A percentile compares a stretch with the other conserved stretches of the same genome.
Evolutionary conservation across 2,888 invertebrate genomes (phyloP).

Genomic region (Vannuccia rotundouncinata): DNA sequence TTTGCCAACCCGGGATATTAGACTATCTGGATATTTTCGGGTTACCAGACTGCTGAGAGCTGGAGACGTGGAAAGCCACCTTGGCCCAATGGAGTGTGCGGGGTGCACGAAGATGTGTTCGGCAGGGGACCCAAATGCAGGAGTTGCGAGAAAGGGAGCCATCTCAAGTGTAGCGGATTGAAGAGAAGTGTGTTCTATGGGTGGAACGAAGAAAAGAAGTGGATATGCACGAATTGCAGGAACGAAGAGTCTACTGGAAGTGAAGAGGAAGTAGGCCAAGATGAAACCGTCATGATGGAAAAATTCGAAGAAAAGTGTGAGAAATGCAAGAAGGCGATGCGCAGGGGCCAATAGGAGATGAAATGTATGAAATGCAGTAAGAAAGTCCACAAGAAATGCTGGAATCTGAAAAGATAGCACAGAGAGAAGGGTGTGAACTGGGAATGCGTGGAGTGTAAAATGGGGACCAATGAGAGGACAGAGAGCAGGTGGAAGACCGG

Average conservation of each 20-base stretch:
- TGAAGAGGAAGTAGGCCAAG: background rate
- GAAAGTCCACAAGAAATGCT: background rate
- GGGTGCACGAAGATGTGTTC: background rate
- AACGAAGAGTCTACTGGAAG: background rate
- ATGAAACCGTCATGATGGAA: background rate
- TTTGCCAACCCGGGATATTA: background rate
- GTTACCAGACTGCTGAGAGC: too few relatives aligned
- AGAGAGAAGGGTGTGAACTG: background rate
- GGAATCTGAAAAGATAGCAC: background rate
- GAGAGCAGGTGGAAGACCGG: background rate
- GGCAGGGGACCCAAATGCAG: background rate
- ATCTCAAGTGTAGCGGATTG: background rate
- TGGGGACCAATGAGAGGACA: too few relatives aligned
- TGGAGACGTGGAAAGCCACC: too few relatives aligned
- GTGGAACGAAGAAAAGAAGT: background rate
- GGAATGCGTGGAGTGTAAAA: too few relatives aligned
- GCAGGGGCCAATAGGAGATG: background rate
- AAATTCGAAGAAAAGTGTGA: background rate
- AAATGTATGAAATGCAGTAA: background rate
- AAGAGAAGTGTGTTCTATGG: background rate
- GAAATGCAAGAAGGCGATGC: background rate
- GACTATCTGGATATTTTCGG: too few relatives aligned
- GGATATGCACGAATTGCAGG: background rate
- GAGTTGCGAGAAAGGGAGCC: background rate
- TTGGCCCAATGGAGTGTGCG: background rate